phyloP scores from a whole-genome alignment of 2,888 invertebrate genomes.

The Mayetiola destructor region DNA sequence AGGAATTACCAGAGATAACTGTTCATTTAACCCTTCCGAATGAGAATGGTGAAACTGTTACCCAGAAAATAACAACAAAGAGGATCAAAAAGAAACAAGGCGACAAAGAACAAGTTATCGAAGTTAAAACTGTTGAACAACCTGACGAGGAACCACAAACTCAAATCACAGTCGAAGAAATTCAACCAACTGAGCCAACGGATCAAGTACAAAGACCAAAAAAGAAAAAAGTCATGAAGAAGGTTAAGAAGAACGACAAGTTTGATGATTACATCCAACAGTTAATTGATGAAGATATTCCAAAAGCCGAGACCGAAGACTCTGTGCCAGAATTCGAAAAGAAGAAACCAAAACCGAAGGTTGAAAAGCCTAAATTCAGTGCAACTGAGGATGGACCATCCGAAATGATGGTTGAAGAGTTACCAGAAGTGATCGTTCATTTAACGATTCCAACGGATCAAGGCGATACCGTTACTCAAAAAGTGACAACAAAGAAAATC shows the following conservation, averaged over 20 bases:
- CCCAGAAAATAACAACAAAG: constrained; percentile 24
- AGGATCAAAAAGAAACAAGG: constrained; percentile 30
- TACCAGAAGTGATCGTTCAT: constrained; percentile 23
- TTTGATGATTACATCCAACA: constrained; percentile 16
- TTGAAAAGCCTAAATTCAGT: neutral
- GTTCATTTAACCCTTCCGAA: constrained; percentile 21
- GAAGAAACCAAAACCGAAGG: constrained; percentile 12
- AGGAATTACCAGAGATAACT: constrained; percentile 27
- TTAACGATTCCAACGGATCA: constrained; percentile 30
- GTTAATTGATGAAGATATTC: constrained; percentile 23
- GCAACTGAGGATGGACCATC: constrained; percentile 21
- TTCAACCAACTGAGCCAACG: neutral
- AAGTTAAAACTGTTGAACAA: constrained; percentile 30
- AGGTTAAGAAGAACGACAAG: constrained; percentile 20
- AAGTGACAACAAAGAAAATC: constrained; percentile 33
- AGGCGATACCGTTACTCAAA: constrained; percentile 32
- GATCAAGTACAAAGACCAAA: constrained; percentile 12
- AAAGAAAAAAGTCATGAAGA: constrained; percentile 15
- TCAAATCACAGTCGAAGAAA: constrained; percentile 25
- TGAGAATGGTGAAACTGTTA: constrained; percentile 29
- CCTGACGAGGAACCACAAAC: constrained; percentile 28
- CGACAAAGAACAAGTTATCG: constrained; percentile 29
- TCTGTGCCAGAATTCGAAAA: constrained; percentile 23
- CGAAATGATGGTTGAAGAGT: constrained; percentile 17
- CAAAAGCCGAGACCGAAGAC: constrained; percentile 30